A percentile compares a stretch with the other conserved stretches of the same genome.
phyloP scores from a whole-genome alignment of 2,888 invertebrate genomes.

The Piscicola geometra region DNA sequence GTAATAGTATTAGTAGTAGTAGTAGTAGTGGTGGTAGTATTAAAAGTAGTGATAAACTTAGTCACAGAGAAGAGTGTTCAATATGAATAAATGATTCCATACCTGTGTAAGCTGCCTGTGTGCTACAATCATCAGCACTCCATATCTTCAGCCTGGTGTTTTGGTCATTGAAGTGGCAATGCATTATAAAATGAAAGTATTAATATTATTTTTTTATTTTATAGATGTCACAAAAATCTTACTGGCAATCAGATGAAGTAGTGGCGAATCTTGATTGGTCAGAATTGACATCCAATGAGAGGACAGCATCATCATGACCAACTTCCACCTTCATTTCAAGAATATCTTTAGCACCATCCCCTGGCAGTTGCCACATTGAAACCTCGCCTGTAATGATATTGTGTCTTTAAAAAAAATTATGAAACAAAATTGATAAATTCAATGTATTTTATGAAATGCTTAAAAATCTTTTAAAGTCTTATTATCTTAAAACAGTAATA shows the following conservation, averaged over 20 bases:
- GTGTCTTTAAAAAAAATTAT: not conserved
- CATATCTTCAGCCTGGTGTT: constrained; percentile 4
- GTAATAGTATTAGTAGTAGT: no score
- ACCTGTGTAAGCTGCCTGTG: constrained; percentile 4
- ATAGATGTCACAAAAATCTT: not conserved
- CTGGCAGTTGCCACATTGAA: not conserved
- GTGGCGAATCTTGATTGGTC: not conserved
- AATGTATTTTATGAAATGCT: not conserved
- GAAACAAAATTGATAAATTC: no score
- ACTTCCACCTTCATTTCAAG: not conserved
- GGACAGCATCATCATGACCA: constrained; percentile 9
- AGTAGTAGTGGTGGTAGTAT: no score
- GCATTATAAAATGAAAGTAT: no score
- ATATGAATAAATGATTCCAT: not conserved
- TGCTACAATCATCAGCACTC: not conserved
- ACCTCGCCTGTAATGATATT: not conserved
- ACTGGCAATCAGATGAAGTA: not conserved
- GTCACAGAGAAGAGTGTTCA: not conserved
- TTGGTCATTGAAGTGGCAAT: no score
- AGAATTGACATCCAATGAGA: constrained; percentile 10
- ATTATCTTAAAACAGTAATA: no score
- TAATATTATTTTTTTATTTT: no score
- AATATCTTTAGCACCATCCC: not conserved
- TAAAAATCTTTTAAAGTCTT: no score
- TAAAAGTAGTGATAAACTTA: not conserved